Conservation (phyloP, 2,113 vertebrate species). For the Tiliqua scincoides region DNA sequence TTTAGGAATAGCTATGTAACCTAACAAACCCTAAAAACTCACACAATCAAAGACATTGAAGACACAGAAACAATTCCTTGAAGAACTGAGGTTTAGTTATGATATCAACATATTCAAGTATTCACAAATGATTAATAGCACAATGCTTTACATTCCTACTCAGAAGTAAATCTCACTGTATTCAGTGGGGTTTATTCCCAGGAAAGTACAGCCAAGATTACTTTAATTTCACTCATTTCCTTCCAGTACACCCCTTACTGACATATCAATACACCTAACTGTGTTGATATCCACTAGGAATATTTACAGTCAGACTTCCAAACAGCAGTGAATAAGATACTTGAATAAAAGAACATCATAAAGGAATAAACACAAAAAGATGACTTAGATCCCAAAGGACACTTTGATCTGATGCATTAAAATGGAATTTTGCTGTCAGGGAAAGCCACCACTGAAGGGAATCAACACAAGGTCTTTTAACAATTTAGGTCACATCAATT, state of each 20-base stretch:
- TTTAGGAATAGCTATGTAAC: conserved; percentile 57
- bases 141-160: too few relatives aligned
- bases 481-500: conserved; percentile 64
- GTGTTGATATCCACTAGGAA: conserved; percentile 36
- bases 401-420: conserved; percentile 61
- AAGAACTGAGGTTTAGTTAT: not conserved
- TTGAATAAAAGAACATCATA: conserved; percentile 16
- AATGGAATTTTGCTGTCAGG: conserved; percentile 61
- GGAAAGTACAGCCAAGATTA: not conserved
- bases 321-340: not conserved
- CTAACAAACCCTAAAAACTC: conserved; percentile 47
- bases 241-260: conserved; percentile 62
- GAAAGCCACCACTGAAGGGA: conserved; percentile 40
- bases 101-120: not conserved
- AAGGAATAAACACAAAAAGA: conserved; percentile 33
- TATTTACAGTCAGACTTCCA: not conserved
- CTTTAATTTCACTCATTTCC: conserved; percentile 15
- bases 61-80: conserved; percentile 17
- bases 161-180: too few relatives aligned
- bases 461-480: conserved; percentile 55
- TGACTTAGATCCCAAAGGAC: conserved; percentile 54
- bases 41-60: conserved; percentile 48
- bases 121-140: conserved; percentile 34
- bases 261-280: conserved; percentile 48
- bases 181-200: too few relatives aligned